Base-by-base conservation (phyloP, 2,113 vertebrate species). In the Phalacrocorax aristotelis region DNA sequence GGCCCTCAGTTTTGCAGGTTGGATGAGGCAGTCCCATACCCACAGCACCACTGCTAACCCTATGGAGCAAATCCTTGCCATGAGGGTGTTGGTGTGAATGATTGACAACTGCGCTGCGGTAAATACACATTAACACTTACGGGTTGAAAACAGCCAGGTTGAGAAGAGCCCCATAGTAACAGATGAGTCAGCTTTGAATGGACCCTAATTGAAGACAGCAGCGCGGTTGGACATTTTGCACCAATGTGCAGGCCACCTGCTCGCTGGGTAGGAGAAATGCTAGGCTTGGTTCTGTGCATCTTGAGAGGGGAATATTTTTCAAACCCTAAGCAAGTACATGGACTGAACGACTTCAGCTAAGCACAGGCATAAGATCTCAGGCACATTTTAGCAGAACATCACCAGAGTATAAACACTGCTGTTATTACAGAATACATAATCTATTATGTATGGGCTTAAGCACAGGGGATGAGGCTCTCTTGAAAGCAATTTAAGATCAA, bases 211-310 rank as follows among this genome's bases (percentile, higher is more conserved):
- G 95, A 96, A 92, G 64, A 27, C 94, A 97, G 90, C 77, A 95
- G 94, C 3, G 0, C 30, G 87, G 89, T 90, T 95, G 91, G 93
- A 87, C 87, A 30, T 44, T 95, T n/a, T 75, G 90, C 88, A 83
- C 64, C 96, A 97, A 97, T 96, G 89, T 98, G 97, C 89, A 57
- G 83, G 83, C 95, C 97, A 98, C 96, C 96, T 97, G 96, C 95
- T 93, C 15, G 7, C 68, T 14, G 66, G 68, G 29, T 26, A 76
- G 81, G 58, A 92, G 92, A 55, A 96, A 83, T 0, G 3, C 44
- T 58, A 82, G 12, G 34, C 65, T 27, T 74, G 40, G 51, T 44
- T 49, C 87, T 75, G n/a, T 55, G 89, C 30, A 32, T 82, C 92
- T 78, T 48, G 55, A 90, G 94, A 90, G 38, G 22, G 29, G 57